Percentiles rank a stretch among this genome's conserved stretches.
These are phyloP conservation scores for Conops quadrifasciatus DNA, from an alignment of 2,888 invertebrate species.

Conservation along the genomic window DNA sequence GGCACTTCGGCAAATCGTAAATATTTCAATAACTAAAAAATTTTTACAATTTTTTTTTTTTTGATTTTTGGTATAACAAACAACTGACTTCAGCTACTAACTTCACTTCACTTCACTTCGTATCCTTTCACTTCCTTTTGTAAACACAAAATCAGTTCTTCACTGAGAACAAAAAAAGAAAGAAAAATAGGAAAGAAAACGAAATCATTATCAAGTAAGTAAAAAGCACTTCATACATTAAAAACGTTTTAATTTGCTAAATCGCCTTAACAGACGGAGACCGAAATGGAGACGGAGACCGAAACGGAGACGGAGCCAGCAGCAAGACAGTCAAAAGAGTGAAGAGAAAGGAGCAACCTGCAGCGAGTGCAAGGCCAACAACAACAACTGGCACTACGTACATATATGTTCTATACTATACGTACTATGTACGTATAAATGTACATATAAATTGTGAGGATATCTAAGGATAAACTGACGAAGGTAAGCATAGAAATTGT, in stretches of 20 bases:
- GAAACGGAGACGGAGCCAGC: conserved; percentile 32
- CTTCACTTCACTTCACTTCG: too few species aligned
- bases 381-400: too few species aligned
- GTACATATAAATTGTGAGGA: not conserved
- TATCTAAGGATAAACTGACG: not conserved
- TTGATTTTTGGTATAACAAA: not conserved
- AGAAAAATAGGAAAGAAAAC: not conserved
- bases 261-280: conserved; percentile 61
- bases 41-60: conserved; percentile 9
- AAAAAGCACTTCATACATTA: conserved; percentile 61
- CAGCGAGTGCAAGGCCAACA: not conserved
- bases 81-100: not conserved
- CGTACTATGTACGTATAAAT: too few species aligned
- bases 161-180: not conserved
- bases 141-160: conserved; percentile 1
- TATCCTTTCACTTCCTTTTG: not conserved
- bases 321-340: conserved; percentile 9
- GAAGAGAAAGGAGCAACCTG: conserved; percentile 28
- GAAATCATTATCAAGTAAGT: conserved; percentile 57
- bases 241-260: conserved; percentile 64
- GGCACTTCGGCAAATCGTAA: conserved; percentile 28
- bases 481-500: not conserved
- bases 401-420: too few species aligned
- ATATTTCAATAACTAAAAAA: conserved; percentile 25
- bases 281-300: conserved; percentile 32